Percentiles rank a stretch among this genome's conserved stretches.
phyloP scores from a whole-genome alignment of 1,140 invertebrate species.

The Neodiprion pinetum region DNA sequence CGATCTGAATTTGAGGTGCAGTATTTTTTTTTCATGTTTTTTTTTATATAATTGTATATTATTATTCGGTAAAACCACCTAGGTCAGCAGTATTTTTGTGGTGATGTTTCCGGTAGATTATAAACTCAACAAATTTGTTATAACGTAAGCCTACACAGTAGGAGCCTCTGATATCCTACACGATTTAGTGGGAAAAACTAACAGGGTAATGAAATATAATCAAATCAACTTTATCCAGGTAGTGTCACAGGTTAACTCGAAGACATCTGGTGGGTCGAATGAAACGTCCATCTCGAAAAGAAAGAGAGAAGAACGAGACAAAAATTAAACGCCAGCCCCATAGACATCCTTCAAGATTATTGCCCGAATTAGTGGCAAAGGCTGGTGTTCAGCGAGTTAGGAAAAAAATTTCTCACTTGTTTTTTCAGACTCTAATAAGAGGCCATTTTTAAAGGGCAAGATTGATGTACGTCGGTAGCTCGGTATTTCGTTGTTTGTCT shows the following conservation, averaged over 20 bases:
- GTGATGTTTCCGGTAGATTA: too few relatives aligned
- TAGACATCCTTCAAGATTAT: background rate
- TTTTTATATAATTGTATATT: background rate
- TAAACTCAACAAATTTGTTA: too few relatives aligned
- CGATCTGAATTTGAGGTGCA: background rate
- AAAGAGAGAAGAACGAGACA: background rate
- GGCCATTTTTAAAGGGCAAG: background rate
- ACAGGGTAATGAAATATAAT: too few relatives aligned
- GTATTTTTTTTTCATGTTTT: background rate
- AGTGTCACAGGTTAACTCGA: background rate
- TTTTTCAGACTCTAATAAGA: constrained; percentile 5
- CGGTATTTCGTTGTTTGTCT: constrained; percentile 11
- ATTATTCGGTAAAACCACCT: background rate
- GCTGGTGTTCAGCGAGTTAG: background rate
- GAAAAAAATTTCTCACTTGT: background rate
- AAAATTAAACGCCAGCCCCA: background rate
- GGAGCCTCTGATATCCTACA: too few relatives aligned
- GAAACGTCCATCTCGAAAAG: background rate
- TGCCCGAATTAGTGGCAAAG: background rate
- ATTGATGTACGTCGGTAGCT: background rate
- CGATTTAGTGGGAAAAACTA: too few relatives aligned
- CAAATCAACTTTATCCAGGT: background rate
- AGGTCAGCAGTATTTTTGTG: too few relatives aligned
- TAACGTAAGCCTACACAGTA: too few relatives aligned
- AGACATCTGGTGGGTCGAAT: background rate